Evolutionary conservation across 2,797 vertebrate genomes (phyloP).

Genomic region (Bucorvus abyssinicus): DNA sequence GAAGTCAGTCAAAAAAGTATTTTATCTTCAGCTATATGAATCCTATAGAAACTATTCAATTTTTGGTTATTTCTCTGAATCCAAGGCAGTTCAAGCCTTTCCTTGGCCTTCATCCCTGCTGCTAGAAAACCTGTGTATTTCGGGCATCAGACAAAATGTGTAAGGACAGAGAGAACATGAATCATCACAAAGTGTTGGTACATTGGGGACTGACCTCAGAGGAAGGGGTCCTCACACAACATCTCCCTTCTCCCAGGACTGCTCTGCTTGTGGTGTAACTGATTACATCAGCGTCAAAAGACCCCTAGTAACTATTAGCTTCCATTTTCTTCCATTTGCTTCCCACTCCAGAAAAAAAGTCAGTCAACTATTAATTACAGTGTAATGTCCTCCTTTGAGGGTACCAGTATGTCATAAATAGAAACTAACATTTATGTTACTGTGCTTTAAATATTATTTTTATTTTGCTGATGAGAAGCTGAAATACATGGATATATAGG

Average conservation of each 20-base stretch:
- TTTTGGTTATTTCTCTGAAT: not conserved
- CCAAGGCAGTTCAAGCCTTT: not conserved
- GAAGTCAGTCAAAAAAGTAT: not conserved
- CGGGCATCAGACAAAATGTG: not conserved
- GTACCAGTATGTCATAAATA: not conserved
- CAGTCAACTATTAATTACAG: not conserved
- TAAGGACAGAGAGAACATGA: not conserved
- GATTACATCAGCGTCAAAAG: not conserved
- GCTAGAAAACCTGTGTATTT: not conserved
- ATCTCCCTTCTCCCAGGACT: not conserved
- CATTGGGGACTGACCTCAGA: accelerated
- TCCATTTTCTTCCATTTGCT: not conserved
- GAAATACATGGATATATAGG: not conserved
- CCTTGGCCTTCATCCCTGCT: not conserved
- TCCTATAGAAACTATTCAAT: not conserved
- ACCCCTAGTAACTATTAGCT: not conserved
- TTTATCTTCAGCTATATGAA: not conserved
- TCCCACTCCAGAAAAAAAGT: not conserved
- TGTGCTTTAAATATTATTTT: not conserved
- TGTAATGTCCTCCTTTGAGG: not conserved
- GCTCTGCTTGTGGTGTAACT: not conserved
- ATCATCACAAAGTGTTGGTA: not conserved
- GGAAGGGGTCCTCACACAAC: not conserved
- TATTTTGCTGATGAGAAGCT: not conserved
- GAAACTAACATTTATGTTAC: not conserved